Percentiles rank a stretch among this genome's conserved stretches.
Conservation (phyloP, 2,888 invertebrate species). For the Tenthredo notha region DNA sequence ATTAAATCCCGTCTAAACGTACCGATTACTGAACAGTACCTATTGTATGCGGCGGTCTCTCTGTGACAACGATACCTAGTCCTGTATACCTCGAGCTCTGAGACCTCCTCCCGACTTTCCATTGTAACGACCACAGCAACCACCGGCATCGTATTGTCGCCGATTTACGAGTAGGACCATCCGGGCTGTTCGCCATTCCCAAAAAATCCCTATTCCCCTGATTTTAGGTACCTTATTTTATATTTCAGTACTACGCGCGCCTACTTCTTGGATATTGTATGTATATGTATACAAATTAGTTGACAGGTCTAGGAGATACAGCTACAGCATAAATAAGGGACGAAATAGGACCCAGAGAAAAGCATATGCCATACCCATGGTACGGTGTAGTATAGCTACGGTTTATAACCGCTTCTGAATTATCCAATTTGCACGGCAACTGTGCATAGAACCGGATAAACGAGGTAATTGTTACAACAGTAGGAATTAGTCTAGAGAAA, state of each 20-base stretch:
- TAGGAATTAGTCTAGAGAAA: neutral
- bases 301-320: constrained; percentile 21
- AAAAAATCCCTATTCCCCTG: neutral
- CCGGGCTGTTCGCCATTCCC: neutral
- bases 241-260: neutral
- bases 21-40: constrained; percentile 55
- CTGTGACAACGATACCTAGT: constrained; percentile 60
- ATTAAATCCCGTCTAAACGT: constrained; percentile 55
- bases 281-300: neutral
- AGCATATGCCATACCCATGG: neutral
- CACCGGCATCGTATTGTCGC: constrained; percentile 43
- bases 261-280: neutral
- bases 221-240: neutral
- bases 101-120: constrained; percentile 21
- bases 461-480: constrained; percentile 38
- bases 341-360: neutral
- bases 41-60: constrained; percentile 57
- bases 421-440: constrained; percentile 32
- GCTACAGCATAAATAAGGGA: neutral
- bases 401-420: constrained; percentile 5
- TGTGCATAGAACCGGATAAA: neutral
- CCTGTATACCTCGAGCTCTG: neutral
- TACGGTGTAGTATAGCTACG: neutral
- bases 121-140: constrained; percentile 34
- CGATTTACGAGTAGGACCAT: constrained; percentile 44